Percentiles rank a stretch among this genome's conserved stretches.
Conservation (phyloP, 2,797 vertebrate genomes). For the Pitangus sulphuratus region DNA sequence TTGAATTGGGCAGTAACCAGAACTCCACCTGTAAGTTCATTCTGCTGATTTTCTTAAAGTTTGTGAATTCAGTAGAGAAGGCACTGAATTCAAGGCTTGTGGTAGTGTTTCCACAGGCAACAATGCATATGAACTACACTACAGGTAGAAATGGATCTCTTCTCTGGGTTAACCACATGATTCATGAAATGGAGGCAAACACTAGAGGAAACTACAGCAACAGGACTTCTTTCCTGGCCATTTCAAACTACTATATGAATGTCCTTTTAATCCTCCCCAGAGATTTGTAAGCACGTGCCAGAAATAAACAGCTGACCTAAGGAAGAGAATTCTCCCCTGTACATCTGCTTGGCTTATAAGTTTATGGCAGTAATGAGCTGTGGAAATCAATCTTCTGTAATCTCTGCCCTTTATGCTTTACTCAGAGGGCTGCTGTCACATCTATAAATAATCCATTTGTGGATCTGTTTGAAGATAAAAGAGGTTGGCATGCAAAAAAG, state of each 20-base stretch:
- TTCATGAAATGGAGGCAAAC: not conserved
- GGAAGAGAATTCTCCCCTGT: constrained; percentile 44
- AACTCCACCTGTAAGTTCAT: not conserved
- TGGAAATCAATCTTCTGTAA: constrained; percentile 74
- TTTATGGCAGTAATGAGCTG: constrained; percentile 63
- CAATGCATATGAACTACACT: not conserved
- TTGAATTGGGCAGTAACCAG: not conserved
- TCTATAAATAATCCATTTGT: constrained; percentile 68
- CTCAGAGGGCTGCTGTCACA: constrained; percentile 48
- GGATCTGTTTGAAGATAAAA: constrained; percentile 61
- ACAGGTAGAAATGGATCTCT: not conserved
- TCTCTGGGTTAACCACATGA: not conserved
- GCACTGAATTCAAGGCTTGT: not conserved
- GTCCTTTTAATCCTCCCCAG: constrained; percentile 27
- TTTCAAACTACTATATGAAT: constrained; percentile 12
- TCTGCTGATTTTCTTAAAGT: not conserved
- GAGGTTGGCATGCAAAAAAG: constrained; percentile 31
- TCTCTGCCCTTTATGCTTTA: constrained; percentile 68
- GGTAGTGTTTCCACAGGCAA: not conserved
- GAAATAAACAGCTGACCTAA: constrained; percentile 61
- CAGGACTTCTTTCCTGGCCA: not conserved
- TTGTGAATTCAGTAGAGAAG: not conserved
- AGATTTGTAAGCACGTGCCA: constrained; percentile 17
- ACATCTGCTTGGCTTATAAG: constrained; percentile 55
- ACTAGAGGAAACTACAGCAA: not conserved